Conservation (phyloP, 2,797 vertebrate genomes). For the Rousettus madagascariensis region DNA sequence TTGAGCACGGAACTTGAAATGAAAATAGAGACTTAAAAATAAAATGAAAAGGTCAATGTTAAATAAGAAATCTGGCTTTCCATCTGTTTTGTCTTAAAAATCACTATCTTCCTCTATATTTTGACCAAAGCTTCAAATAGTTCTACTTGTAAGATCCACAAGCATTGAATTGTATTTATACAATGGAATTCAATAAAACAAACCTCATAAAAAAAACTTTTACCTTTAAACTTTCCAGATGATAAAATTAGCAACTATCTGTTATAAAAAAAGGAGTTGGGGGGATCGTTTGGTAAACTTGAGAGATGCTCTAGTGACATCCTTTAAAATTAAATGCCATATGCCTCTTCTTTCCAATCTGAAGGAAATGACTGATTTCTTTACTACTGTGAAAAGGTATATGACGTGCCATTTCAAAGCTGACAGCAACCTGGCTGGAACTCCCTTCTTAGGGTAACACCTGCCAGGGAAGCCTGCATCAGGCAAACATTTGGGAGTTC, state of each 20-base stretch:
- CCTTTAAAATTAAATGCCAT: conserved; percentile 58
- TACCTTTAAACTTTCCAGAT: background rate
- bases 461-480: conserved; percentile 45
- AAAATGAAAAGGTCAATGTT: background rate
- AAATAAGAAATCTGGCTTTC: background rate
- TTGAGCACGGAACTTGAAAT: background rate
- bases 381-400: conserved; percentile 31
- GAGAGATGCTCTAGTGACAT: conserved; percentile 48
- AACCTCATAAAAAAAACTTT: background rate
- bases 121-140: background rate
- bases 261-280: background rate
- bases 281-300: conserved; percentile 38
- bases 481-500: conserved; percentile 63
- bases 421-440: conserved; percentile 57
- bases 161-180: background rate
- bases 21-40: conserved; percentile 16
- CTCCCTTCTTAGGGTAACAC: conserved; percentile 31
- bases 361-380: conserved; percentile 2
- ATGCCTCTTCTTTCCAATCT: conserved; percentile 46
- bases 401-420: conserved; percentile 39
- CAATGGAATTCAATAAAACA: background rate
- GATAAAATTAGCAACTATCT: conserved; percentile 44
- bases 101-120: background rate
- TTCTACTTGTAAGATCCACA: background rate
- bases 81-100: background rate